Percentiles rank a stretch among this genome's conserved stretches.
These are phyloP conservation scores for Chionis minor DNA, from an alignment of 2,113 vertebrate species.

Conservation along the genomic window DNA sequence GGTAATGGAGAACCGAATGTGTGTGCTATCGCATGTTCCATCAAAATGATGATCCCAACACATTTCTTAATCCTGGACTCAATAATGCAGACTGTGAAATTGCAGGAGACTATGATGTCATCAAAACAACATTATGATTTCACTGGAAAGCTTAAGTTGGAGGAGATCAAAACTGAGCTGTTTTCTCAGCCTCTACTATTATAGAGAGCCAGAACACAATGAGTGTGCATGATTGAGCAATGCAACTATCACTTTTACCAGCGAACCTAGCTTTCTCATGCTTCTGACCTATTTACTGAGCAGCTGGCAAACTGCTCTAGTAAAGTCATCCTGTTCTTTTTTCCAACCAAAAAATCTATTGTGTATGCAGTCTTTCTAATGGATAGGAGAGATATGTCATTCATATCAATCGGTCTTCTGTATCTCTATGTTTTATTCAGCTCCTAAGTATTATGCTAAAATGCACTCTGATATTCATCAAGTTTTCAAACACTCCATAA, in stretches of 20 bases:
- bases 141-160: not conserved
- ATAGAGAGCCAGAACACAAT: not conserved
- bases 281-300: conserved; percentile 65
- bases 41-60: not conserved
- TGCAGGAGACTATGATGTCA: not conserved
- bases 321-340: conserved; percentile 59
- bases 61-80: not conserved
- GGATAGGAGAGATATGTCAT: conserved; percentile 64
- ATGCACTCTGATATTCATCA: conserved; percentile 62
- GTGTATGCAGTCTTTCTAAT: conserved; percentile 61
- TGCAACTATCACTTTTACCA: not conserved
- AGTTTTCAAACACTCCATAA: conserved; percentile 68
- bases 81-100: not conserved
- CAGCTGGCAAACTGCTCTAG: conserved; percentile 64
- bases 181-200: not conserved
- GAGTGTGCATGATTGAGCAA: not conserved
- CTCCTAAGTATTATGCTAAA: conserved; percentile 64
- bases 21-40: not conserved
- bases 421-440: conserved; percentile 71
- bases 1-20: not conserved
- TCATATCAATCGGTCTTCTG: conserved; percentile 58
- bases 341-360: conserved; percentile 62
- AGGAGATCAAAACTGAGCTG: not conserved
- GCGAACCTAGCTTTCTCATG: conserved; percentile 35
- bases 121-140: conserved; percentile 12